These are phyloP conservation scores for Rissa tridactyla DNA, from an alignment of 2,113 vertebrate genomes.

Conservation along the genomic window DNA sequence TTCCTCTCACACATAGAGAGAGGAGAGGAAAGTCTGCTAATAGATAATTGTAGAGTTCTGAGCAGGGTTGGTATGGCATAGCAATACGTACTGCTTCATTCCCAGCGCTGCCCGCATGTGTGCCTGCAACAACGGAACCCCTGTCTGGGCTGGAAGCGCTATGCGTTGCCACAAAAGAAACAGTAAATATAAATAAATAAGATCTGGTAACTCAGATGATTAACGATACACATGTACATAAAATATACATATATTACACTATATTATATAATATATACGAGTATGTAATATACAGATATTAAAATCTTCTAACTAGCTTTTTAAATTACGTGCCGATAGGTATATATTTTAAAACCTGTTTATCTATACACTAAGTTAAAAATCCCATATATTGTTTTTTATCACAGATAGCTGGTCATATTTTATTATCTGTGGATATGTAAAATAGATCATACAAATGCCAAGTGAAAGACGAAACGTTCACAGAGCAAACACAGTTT, in stretches of 20 bases:
- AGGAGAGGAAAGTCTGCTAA: not conserved
- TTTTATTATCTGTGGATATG: not conserved
- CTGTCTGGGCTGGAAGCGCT: not conserved
- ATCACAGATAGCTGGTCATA: not conserved
- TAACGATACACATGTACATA: not conserved
- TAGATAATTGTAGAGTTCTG: not conserved
- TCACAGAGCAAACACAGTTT: not conserved
- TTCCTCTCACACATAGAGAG: not conserved
- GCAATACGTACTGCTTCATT: not conserved
- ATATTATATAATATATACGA: not conserved
- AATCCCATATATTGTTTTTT: not conserved
- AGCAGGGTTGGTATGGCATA: not conserved
- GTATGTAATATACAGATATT: not conserved
- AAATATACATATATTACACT: rapidly evolving
- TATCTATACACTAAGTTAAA: not conserved
- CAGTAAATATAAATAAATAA: not conserved
- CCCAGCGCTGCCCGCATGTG: not conserved
- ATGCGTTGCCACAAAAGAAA: not conserved
- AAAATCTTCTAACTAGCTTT: not conserved
- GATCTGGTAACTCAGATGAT: not conserved
- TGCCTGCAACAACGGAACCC: not conserved
- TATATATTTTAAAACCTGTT: not conserved
- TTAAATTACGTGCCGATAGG: not conserved
- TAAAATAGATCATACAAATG: not conserved
- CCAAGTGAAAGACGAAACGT: not conserved